Evolutionary conservation across 2,888 invertebrate species (phyloP).

Genomic region (Folsomia manolachei): DNA sequence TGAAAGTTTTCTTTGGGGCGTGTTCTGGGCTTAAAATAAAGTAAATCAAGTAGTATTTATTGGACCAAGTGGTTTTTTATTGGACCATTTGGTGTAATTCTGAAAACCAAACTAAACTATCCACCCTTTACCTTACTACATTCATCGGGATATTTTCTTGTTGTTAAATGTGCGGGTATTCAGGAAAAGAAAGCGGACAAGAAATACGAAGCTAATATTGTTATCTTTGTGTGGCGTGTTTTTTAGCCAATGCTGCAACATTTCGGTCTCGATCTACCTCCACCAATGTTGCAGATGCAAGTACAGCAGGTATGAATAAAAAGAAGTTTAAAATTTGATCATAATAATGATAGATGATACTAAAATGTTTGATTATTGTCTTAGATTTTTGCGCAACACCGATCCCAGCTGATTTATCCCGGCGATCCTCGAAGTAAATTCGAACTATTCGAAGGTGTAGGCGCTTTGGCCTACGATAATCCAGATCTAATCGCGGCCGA

Average conservation of each 20-base stretch:
- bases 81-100: too few relatives aligned
- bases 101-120: conserved; percentile 8
- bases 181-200: too few relatives aligned
- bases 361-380: conserved; percentile 20
- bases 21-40: too few relatives aligned
- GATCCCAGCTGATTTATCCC: conserved; percentile 38
- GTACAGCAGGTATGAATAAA: conserved; percentile 46
- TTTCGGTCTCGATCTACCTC: conserved; percentile 17
- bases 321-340: neutral
- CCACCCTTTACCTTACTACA: too few relatives aligned
- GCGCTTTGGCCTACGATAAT: conserved; percentile 24
- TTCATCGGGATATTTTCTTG: too few relatives aligned
- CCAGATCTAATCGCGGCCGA: conserved; percentile 35
- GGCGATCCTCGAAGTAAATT: conserved; percentile 35
- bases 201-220: too few relatives aligned
- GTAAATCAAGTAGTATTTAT: too few relatives aligned
- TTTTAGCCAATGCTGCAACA: conserved; percentile 8
- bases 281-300: conserved; percentile 48
- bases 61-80: neutral
- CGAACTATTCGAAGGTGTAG: conserved; percentile 25
- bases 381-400: conserved; percentile 47
- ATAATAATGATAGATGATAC: neutral
- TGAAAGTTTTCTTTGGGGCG: too few relatives aligned
- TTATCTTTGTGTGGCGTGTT: neutral
- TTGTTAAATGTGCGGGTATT: too few relatives aligned